A percentile compares a stretch with the other conserved stretches of the same genome.
phyloP scores from a whole-genome alignment of 1,140 invertebrate species.

The Apis laboriosa region DNA sequence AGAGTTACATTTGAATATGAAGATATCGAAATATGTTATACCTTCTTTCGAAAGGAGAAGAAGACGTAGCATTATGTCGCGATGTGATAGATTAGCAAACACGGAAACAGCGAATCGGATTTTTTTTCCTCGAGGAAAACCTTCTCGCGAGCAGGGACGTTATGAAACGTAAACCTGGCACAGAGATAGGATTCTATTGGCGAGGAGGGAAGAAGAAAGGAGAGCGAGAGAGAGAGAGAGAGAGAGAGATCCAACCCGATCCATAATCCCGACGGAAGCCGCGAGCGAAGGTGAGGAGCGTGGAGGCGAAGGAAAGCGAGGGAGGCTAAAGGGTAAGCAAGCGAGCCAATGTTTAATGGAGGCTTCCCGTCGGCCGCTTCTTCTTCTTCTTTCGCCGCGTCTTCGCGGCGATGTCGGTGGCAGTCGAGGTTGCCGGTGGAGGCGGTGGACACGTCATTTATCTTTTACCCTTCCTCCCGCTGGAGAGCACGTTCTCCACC shows the following conservation, averaged over 20 bases:
- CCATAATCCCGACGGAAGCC: slow-evolving; percentile 40
- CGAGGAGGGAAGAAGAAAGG: neutral
- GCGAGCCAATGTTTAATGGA: slow-evolving; percentile 78
- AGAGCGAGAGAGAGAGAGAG: neutral
- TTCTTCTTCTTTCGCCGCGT: slow-evolving; percentile 66
- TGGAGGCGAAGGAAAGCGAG: slow-evolving; percentile 36
- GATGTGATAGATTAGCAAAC: too few species aligned
- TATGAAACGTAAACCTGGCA: neutral
- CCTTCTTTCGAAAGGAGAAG: too few species aligned
- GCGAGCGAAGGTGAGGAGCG: slow-evolving; percentile 30
- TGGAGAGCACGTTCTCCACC: slow-evolving; percentile 56
- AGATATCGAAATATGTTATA: too few species aligned
- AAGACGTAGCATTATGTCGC: too few species aligned
- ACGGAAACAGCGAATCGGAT: neutral
- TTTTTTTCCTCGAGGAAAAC: neutral
- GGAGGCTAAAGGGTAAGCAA: slow-evolving; percentile 49
- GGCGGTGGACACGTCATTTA: slow-evolving; percentile 80
- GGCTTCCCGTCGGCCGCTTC: slow-evolving; percentile 65
- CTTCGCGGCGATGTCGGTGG: slow-evolving; percentile 65
- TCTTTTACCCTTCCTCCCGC: slow-evolving; percentile 76
- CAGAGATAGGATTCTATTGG: neutral
- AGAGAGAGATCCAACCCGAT: neutral
- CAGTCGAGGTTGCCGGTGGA: slow-evolving; percentile 67
- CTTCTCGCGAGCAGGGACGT: neutral
- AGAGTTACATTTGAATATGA: too few species aligned